Evolutionary conservation across 2,888 invertebrate genomes (phyloP), one percentile per base, ranked within the genome.

Genomic region (Hypercompe scribonia): DNA sequence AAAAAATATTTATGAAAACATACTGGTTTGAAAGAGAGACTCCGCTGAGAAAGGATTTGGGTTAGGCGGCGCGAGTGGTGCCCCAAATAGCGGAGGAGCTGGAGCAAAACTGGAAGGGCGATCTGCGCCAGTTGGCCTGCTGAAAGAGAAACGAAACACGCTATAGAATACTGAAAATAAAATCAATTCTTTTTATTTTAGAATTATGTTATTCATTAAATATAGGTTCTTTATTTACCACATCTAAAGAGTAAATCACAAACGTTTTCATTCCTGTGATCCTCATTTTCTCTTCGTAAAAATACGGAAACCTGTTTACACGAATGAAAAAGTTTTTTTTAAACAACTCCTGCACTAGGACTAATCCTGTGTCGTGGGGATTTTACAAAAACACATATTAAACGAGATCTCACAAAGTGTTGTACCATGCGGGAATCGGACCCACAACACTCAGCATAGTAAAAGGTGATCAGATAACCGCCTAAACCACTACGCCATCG

Each of bases 21-120:
- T 96, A 97, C 97, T 98, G 84, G 98, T 97, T 95, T 98, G 98
- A 92, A 98, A 98, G 80, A 98, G 96, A 86, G 98, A 98, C 92
- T 98, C 98, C 13, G 98, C 98, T 21, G 98, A 98, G 94, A 98
- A 98, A 1, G 98, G 98, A 93, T 97, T 98, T 15, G 98, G 97
- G 89, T 98, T 97, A 71, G 97, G 94, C 77, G 96, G 94, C 76
- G 96, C 96, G 46, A 97, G 91, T 58, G 97, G 97, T 67, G 97
- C 96, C 28, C 97, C 96, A 89, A 98, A 97, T 86, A 97, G 96
- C 78, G 96, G 97, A 81, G 96, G 97, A 85, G 96, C 97, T 87
- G 96, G 97, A 87, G 96, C 94, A 87, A 97, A 96, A 90, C 96
- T 95, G 88, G 96, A 91, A 77, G 96, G 91, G 80, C 96, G 96